phyloP scores from a whole-genome alignment of 2,797 vertebrate genomes.

The Prunella strophiata region DNA sequence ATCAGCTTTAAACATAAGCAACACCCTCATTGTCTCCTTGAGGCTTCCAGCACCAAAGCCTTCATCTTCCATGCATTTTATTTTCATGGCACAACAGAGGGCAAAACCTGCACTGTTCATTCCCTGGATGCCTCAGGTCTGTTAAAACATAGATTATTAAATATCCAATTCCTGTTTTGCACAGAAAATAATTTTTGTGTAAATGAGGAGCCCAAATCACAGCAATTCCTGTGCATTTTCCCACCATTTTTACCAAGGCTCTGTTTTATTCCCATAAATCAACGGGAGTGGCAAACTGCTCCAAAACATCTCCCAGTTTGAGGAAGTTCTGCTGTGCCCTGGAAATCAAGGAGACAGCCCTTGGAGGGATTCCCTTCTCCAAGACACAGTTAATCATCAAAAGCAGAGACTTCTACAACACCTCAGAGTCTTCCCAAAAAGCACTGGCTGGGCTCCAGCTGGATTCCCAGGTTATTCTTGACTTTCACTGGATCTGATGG shows the following conservation, averaged over 20 bases:
- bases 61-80: background rate
- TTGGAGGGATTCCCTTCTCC: background rate
- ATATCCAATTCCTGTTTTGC: background rate
- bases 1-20: background rate
- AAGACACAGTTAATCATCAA: background rate
- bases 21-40: background rate
- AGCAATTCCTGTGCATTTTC: background rate
- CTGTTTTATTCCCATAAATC: background rate
- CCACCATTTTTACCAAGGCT: background rate
- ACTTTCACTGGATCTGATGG: background rate
- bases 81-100: background rate
- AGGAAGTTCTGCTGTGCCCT: background rate
- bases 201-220: background rate
- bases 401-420: background rate
- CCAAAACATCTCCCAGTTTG: background rate
- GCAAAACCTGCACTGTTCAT: background rate
- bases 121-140: background rate
- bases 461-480: background rate
- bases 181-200: background rate
- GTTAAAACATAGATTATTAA: background rate
- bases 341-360: background rate
- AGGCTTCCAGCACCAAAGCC: background rate
- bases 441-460: background rate
- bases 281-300: background rate
- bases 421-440: background rate